Percentiles rank a stretch among this genome's conserved stretches.
Evolutionary conservation across 23 tunicate genomes (phyloP).

Genomic region (Corella eumyota): DNA sequence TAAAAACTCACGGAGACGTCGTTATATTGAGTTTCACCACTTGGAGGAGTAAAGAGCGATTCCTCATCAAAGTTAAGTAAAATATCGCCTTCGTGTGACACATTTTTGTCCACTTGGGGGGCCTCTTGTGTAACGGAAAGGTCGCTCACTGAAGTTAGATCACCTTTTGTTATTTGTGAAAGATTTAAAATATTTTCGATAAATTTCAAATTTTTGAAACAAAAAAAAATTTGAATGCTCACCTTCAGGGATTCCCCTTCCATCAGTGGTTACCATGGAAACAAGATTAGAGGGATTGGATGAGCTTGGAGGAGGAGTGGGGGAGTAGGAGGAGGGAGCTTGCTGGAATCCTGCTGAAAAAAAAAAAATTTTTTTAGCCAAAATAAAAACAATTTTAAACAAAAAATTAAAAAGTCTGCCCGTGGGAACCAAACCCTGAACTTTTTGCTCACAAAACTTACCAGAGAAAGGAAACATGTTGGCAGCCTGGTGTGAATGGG

Average conservation of each 20-base stretch:
- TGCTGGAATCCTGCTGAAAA: slow-evolving; percentile 21
- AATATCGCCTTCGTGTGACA: slow-evolving; percentile 23
- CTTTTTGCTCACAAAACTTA: slow-evolving; percentile 1
- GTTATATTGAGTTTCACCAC: neutral
- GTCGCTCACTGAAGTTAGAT: slow-evolving; percentile 15
- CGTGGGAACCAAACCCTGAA: neutral
- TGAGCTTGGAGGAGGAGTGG: neutral
- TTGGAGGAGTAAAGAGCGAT: neutral
- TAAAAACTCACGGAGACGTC: no score
- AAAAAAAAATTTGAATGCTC: no score
- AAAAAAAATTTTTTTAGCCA: neutral
- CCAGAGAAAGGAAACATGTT: slow-evolving; percentile 26
- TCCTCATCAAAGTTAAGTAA: slow-evolving; percentile 38
- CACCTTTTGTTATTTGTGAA: no score
- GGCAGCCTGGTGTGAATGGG: slow-evolving; percentile 42
- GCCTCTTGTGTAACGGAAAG: slow-evolving; percentile 7
- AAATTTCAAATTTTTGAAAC: no score
- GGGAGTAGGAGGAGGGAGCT: slow-evolving; percentile 23
- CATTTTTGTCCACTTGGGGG: neutral
- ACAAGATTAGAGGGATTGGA: no score
- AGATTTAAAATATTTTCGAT: no score
- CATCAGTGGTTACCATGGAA: no score
- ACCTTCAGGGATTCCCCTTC: no score
- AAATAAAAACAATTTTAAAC: neutral
- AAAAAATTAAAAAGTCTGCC: neutral